Evolutionary conservation across 2,797 vertebrate species (phyloP).

Genomic region (Xenopus petersii): DNA sequence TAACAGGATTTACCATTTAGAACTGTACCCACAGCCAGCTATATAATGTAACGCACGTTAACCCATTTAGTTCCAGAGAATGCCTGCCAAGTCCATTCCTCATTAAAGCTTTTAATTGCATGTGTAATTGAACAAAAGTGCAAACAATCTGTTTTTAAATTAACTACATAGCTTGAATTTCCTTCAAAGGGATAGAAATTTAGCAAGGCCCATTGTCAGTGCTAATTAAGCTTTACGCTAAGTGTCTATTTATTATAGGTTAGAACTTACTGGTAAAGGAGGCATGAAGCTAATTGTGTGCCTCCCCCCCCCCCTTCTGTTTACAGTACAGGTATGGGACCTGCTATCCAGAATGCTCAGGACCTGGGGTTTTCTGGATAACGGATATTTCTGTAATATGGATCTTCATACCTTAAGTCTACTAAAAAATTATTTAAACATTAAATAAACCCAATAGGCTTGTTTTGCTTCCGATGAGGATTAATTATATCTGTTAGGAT

Average conservation of each 20-base stretch:
- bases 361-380: no score
- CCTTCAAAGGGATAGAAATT: constrained; percentile 60
- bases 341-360: no score
- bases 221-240: constrained; percentile 63
- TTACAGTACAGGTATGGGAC: no score
- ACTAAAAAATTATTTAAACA: no score
- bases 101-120: constrained; percentile 43
- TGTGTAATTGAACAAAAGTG: constrained; percentile 55
- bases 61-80: constrained; percentile 13
- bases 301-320: background rate
- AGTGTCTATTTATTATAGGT: constrained; percentile 60
- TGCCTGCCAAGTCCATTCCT: constrained; percentile 7
- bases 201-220: constrained; percentile 52
- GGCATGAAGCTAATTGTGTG: background rate
- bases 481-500: no score
- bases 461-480: no score
- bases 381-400: no score
- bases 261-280: constrained; percentile 53
- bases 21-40: background rate
- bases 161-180: constrained; percentile 59
- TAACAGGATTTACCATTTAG: constrained; percentile 11
- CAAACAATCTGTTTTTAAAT: constrained; percentile 60
- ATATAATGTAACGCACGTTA: constrained; percentile 22
- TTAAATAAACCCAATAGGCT: no score
- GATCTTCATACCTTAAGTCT: no score